Evolutionary conservation across 2,888 invertebrate genomes (phyloP).

Genomic region (Achlya flavicornis): DNA sequence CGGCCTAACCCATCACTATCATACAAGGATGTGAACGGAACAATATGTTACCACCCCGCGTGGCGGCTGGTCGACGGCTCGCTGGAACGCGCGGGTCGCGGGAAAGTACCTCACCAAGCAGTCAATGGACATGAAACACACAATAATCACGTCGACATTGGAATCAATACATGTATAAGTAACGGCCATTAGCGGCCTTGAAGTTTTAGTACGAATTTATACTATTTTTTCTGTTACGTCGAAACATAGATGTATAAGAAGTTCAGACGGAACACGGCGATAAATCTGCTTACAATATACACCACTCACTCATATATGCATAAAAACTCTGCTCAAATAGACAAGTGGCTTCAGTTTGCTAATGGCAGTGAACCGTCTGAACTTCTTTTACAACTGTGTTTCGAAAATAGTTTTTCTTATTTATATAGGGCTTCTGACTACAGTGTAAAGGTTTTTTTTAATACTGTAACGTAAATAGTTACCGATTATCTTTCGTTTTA

Average conservation of each 20-base stretch:
- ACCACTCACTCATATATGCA: too few species aligned
- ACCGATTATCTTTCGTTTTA: neutral
- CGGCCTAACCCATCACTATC: constrained; percentile 89
- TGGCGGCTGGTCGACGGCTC: constrained; percentile 85
- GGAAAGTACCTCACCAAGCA: constrained; percentile 24
- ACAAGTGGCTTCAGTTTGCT: too few species aligned
- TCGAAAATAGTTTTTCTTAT: neutral
- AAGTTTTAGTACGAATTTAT: neutral
- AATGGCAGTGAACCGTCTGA: neutral
- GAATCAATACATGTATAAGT: constrained; percentile 18
- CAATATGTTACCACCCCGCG: constrained; percentile 87
- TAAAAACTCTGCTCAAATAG: too few species aligned
- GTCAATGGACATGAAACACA: constrained; percentile 32
- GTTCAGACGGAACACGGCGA: too few species aligned
- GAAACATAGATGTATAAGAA: too few species aligned
- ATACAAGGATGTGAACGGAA: constrained; percentile 72
- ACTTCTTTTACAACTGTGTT: too few species aligned
- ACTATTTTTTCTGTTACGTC: neutral
- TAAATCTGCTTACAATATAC: too few species aligned
- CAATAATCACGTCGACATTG: constrained; percentile 23
- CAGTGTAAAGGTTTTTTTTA: neutral
- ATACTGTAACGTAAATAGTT: neutral
- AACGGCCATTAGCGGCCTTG: neutral
- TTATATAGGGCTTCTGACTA: neutral
- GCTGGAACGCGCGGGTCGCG: constrained; percentile 85